Conservation (phyloP, 2,113 vertebrate genomes). For the Electrona antarctica region DNA sequence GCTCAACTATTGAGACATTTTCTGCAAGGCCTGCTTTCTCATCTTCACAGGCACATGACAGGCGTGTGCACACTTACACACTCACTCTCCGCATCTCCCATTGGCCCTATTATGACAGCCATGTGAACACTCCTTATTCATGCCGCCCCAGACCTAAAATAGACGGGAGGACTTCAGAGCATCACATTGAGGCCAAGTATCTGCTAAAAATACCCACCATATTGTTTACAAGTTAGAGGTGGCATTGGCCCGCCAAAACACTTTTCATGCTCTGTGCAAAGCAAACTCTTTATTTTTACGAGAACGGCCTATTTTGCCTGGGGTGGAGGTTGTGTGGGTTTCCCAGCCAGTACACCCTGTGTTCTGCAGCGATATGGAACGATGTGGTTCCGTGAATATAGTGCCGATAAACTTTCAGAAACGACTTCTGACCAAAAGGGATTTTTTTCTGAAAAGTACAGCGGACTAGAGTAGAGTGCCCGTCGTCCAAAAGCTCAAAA, state of each 20-base stretch:
- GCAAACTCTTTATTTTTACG: conserved; percentile 45
- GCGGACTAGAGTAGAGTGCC: not conserved
- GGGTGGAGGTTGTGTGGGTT: conserved; percentile 54
- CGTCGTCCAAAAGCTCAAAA: not conserved
- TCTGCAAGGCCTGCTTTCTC: conserved; percentile 29
- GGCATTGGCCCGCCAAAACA: conserved; percentile 55
- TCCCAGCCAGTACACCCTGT: conserved; percentile 46
- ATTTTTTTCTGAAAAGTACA: not conserved
- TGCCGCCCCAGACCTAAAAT: conserved; percentile 40
- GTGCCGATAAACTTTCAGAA: conserved; percentile 49
- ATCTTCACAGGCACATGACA: conserved; percentile 22
- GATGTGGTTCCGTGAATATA: conserved; percentile 45
- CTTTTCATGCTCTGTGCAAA: conserved; percentile 53
- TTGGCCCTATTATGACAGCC: conserved; percentile 39
- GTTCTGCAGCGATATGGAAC: conserved; percentile 45
- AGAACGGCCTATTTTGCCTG: conserved; percentile 45
- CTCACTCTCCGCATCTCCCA: conserved; percentile 22
- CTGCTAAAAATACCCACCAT: conserved; percentile 65
- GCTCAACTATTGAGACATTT: conserved; percentile 43
- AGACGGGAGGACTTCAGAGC: conserved; percentile 47
- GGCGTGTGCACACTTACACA: not conserved
- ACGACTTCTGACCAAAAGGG: conserved; percentile 44
- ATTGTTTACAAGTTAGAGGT: conserved; percentile 62
- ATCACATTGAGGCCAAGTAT: conserved; percentile 61
- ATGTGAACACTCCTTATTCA: conserved; percentile 42